Percentiles rank a stretch among this genome's conserved stretches.
These are phyloP conservation scores for Neuroterus valhalla DNA, from an alignment of 1,140 invertebrate species.

Conservation along the genomic window DNA sequence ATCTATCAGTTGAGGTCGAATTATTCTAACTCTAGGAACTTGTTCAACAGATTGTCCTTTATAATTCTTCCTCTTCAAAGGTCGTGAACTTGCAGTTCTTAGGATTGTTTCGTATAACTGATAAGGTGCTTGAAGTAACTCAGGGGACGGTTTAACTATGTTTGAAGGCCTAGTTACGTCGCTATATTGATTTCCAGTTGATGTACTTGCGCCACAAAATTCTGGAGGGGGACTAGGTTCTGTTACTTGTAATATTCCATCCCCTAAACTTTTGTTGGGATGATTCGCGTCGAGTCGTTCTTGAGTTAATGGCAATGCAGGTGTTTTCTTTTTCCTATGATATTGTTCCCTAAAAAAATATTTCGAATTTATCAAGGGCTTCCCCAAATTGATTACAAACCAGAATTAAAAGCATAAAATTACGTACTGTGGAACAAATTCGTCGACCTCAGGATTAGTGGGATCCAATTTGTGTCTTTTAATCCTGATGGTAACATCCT, in stretches of 20 bases:
- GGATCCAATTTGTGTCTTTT: slow-evolving; percentile 57
- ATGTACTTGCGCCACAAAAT: slow-evolving; percentile 55
- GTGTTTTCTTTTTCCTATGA: slow-evolving; percentile 59
- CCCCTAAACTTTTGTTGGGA: slow-evolving; percentile 53
- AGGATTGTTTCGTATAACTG: slow-evolving; percentile 51
- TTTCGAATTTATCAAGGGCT: neutral
- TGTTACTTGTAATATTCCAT: slow-evolving; percentile 54
- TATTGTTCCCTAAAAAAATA: slow-evolving; percentile 58
- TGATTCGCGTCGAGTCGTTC: slow-evolving; percentile 55
- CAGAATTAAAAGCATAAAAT: slow-evolving; percentile 31
- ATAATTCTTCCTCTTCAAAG: slow-evolving; percentile 64
- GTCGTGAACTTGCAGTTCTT: slow-evolving; percentile 13
- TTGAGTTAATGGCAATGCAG: slow-evolving; percentile 59
- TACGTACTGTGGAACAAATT: slow-evolving; percentile 60
- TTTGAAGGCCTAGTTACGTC: slow-evolving; percentile 22
- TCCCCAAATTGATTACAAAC: neutral
- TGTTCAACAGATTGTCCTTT: slow-evolving; percentile 55
- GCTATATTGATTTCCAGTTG: slow-evolving; percentile 17
- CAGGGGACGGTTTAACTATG: slow-evolving; percentile 22
- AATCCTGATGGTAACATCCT: slow-evolving; percentile 74
- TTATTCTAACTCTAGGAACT: slow-evolving; percentile 50
- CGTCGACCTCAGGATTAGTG: slow-evolving; percentile 51
- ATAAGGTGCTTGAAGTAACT: slow-evolving; percentile 50
- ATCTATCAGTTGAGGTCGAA: slow-evolving; percentile 61
- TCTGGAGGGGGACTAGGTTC: slow-evolving; percentile 50